Conservation (phyloP, 2,888 invertebrate species). For the Parnassius apollo region DNA sequence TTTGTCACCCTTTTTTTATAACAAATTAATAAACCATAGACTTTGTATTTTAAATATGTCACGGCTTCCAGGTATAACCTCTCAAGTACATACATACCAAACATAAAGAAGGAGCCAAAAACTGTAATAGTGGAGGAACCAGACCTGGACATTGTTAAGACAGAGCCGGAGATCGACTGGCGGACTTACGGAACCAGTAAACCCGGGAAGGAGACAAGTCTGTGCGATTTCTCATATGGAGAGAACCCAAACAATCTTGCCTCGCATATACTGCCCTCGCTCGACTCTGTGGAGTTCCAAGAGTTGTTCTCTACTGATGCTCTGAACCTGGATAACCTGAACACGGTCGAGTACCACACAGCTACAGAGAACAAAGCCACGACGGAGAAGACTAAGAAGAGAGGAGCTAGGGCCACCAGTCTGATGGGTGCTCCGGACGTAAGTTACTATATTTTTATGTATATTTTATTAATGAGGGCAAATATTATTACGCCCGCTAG, state of each 20-base stretch:
- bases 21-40: too few relatives aligned
- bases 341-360: conserved; percentile 28
- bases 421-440: background rate
- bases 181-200: conserved; percentile 44
- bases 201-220: conserved; percentile 48
- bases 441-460: background rate
- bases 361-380: conserved; percentile 34
- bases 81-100: conserved; percentile 38
- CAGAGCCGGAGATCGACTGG: conserved; percentile 59
- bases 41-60: background rate
- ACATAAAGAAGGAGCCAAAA: conserved; percentile 43
- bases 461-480: conserved; percentile 18
- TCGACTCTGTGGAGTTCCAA: conserved; percentile 55
- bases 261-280: conserved; percentile 42
- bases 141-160: conserved; percentile 54
- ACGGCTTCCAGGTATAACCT: conserved; percentile 38
- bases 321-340: conserved; percentile 42
- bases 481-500: too few relatives aligned
- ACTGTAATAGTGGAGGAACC: conserved; percentile 48
- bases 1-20: too few relatives aligned
- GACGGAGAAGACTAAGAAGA: conserved; percentile 46
- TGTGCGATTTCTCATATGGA: conserved; percentile 63
- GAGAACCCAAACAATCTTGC: conserved; percentile 53
- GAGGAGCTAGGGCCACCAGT: conserved; percentile 44
- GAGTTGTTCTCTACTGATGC: conserved; percentile 50